Base-by-base conservation (phyloP, 2,113 vertebrate genomes). In the Alaudala cheleensis region DNA sequence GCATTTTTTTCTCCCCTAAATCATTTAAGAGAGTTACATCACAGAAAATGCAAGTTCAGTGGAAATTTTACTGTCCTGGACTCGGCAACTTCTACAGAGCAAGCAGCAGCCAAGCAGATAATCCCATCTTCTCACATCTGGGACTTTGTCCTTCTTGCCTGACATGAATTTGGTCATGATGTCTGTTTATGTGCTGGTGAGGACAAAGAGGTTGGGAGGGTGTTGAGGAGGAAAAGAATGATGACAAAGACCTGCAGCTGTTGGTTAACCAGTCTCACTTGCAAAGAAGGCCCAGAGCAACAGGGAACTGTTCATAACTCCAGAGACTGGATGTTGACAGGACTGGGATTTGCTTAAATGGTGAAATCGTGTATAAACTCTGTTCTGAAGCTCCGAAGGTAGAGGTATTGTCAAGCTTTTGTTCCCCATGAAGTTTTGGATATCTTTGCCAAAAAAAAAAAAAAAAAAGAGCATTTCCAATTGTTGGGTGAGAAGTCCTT, bases 91-190 rank as follows among this genome's bases (percentile, higher is more conserved):
- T 62, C 81, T 83, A 25, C 57, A 76, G 71, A 62, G 42, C 64
- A 80, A 88, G 77, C 44, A 61, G 94, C 96, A 97, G 76, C 57
- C 74, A 92, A 94, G 92, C 95, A 95, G 86, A 93, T 95, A 95
- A 97, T 93, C 94, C 51, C 78, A 44, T 89, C 45, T 92, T 89
- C 82, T 97, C 29, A 1, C 79, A 26, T 78, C 42, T 80, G 49
- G 92, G 82, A 92, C 81, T 95, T 89, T 88, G 90, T 88, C 85
- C 79, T 95, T 88, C 83, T 82, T 77, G 57, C 85, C 79, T 89
- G 47, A 12, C 29, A 28, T 34, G 65, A 61, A 42, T 86, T 91
- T 69, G 47, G 21, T 73, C 0, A 0, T 62, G 77, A 28, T 78
- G 49, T 39, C 26, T 42, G 5, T 53, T 24, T 34, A 14, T 44